Base-by-base conservation (phyloP, 2,113 vertebrate species). In the Python bivittatus region DNA sequence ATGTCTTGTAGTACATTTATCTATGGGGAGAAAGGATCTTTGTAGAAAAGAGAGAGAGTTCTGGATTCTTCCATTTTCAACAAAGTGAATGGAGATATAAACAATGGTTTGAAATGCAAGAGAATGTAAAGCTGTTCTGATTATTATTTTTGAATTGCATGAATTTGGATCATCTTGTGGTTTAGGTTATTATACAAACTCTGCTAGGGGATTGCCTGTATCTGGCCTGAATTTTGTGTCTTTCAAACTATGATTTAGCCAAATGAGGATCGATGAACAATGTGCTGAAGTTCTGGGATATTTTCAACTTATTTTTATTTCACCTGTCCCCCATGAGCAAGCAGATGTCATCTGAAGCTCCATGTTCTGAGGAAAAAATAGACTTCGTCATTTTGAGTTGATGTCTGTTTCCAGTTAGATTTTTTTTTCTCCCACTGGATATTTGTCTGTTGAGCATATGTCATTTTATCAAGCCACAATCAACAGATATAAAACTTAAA, bases 11-110 rank as follows among this genome's bases (percentile, higher is more conserved):
- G 0, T 1, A 64, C 1, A 3, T 90, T 94, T 94, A 88, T 93
- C 84, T 86, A 95, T 88, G 52, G 89, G 84, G 91, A 72, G 20
- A 88, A 60, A 86, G 91, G 84, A 0, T 4, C 88, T 93, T 95
- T 57, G 42, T 92, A 90, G 86, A 91, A 95, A 94, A 88, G 20
- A 44, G 10, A 44, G 68, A 83, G 6, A 20, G 17, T 12, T 13
- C 22, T 86, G 20, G n/a, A 20, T 53, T 56, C 6, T 29, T 5
- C 86, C 68, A 53, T 91, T 22, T 42, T 68, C 57, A 87, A 29
- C 58, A 42, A 53, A 86, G 23, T 15, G 33, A 86, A 54, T 20
- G 27, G 44, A 91, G 84, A 1, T 84, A 33, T 68, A 86, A 68
- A 53, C 44, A 15, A 23, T 38, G 56, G 61, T n/a, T 17, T 23